Evolutionary conservation across 2,113 vertebrate species (phyloP), one percentile per base, ranked within the genome.

Genomic region (Gymnorhina tibicen): DNA sequence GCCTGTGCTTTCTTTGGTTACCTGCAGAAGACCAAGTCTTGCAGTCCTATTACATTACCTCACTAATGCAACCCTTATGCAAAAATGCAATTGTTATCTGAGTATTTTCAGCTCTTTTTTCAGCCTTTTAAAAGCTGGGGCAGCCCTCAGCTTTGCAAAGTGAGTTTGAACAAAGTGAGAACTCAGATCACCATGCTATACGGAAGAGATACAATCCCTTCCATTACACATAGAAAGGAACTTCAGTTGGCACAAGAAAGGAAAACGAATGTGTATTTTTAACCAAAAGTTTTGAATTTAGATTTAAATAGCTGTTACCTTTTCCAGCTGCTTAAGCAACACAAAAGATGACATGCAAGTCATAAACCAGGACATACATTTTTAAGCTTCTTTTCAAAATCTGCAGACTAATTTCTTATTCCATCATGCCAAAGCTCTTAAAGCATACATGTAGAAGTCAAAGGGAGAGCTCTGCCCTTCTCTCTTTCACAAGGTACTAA

Each of bases 331-430:
- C 81, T 81, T 59, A 83, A 83, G 58, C 44, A 91, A 56, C 30
- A 63, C 42, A 63, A 78, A 28, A 75, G 47, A 74, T 50, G 23
- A 84, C 37, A 79, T 5, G 9, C 9, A 62, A 91, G 26, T 37
- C 53, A 64, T n/a, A 76, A 90, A 62, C 27, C n/a, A 85, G 35
- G 33, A 72, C 39, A 50, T 30, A 32, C 0, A 41, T 60, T 82
- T 87, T 79, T n/a, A 76, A 72, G 19, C 9, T 72, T 91, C 22
- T 49, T 87, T 76, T 79, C 28, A 91, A 90, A 87, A 85, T 44
- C 44, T 49, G 56, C 16, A 18, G 9, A 85, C 6, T 58, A 39
- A 69, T 73, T 76, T 89, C 50, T 88, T n/a, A 73, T 39, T 83
- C 41, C 37, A 23, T 39, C 35, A 41, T 2, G 13, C 9, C 47